phyloP scores from a whole-genome alignment of 2,113 vertebrate species.

The Leptobrachium leishanense region DNA sequence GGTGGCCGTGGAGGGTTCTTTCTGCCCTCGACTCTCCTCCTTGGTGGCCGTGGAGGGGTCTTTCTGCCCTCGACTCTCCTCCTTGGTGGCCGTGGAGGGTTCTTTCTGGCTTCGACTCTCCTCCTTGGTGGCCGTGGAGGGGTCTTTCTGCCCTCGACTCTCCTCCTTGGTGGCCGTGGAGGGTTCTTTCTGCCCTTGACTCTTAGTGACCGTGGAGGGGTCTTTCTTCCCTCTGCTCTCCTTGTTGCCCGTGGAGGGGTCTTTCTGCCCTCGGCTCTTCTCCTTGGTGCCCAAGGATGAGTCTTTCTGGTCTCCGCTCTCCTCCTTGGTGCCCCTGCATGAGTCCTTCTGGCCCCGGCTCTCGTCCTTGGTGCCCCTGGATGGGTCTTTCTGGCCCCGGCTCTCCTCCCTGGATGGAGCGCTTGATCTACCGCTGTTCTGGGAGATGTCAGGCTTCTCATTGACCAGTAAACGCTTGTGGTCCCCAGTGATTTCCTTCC shows the following conservation, averaged over 20 bases:
- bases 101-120: too few species aligned
- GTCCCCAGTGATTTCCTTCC: conserved; percentile 58
- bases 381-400: background rate
- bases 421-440: too few species aligned
- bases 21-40: too few species aligned
- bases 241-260: too few species aligned
- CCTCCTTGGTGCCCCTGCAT: background rate
- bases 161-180: background rate
- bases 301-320: background rate
- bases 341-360: background rate
- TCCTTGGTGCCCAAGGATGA: too few species aligned
- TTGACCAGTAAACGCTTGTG: too few species aligned
- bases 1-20: too few species aligned
- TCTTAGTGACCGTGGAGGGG: background rate
- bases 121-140: background rate
- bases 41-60: too few species aligned
- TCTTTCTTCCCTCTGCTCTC: background rate
- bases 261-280: background rate
- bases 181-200: too few species aligned
- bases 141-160: background rate
- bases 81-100: too few species aligned
- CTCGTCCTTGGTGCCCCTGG: conserved; percentile 33
- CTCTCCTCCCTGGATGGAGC: conserved; percentile 29
- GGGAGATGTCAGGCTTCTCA: too few species aligned
- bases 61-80: too few species aligned